Conservation (phyloP, 2,113 vertebrate genomes). For the Carassius auratus region DNA sequence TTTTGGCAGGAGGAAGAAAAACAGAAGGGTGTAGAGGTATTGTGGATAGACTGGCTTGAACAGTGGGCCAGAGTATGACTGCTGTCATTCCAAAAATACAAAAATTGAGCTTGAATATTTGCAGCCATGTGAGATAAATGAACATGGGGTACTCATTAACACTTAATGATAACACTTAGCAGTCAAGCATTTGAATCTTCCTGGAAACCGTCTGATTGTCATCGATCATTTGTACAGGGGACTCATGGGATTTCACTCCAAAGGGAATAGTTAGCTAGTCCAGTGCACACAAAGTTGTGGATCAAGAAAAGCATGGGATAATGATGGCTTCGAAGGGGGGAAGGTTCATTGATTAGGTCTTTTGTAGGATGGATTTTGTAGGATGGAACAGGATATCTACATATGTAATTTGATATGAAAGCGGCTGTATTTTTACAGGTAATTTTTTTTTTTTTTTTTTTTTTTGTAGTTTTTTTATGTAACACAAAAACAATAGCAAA, state of each 20-base stretch:
- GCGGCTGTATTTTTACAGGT: no score
- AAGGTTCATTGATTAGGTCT: no score
- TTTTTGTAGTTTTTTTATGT: no score
- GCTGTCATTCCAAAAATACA: constrained; percentile 12
- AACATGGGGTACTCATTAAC: constrained; percentile 12
- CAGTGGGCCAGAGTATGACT: constrained; percentile 3
- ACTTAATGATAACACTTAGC: background rate
- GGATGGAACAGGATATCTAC: no score
- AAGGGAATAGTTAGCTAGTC: constrained; percentile 4
- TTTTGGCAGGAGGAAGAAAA: constrained; percentile 50
- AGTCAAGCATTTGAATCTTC: constrained; percentile 15
- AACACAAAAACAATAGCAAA: no score
- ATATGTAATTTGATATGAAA: no score
- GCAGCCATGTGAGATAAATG: constrained; percentile 13
- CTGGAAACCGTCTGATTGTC: background rate
- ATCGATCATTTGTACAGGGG: constrained; percentile 29
- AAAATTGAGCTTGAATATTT: constrained; percentile 7
- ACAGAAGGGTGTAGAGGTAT: constrained; percentile 32
- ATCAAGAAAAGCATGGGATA: background rate
- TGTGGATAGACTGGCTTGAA: constrained; percentile 35
- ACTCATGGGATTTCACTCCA: constrained; percentile 19
- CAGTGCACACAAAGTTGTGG: constrained; percentile 21
- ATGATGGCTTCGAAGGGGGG: background rate
- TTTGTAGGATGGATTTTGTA: no score
- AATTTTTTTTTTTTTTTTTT: no score